Evolutionary conservation across 1,140 invertebrate species (phyloP).

Genomic region (Drepana arcuata): DNA sequence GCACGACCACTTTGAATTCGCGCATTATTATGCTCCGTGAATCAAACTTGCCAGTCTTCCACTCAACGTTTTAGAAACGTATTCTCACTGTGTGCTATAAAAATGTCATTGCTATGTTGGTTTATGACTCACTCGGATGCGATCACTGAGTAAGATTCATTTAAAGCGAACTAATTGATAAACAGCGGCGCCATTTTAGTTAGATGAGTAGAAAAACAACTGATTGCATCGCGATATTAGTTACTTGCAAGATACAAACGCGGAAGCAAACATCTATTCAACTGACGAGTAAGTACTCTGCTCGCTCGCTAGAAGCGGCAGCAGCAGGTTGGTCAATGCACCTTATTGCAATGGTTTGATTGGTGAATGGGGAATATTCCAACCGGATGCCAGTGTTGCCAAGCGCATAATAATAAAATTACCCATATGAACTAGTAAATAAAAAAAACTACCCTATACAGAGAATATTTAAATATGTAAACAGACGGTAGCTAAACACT

Average conservation of each 20-base stretch:
- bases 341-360: slow-evolving; percentile 66
- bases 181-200: slow-evolving; percentile 69
- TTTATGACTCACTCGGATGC: slow-evolving; percentile 66
- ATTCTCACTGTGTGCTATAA: slow-evolving; percentile 68
- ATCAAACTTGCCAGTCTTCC: slow-evolving; percentile 58
- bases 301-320: slow-evolving; percentile 46
- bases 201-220: slow-evolving; percentile 58
- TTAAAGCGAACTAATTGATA: slow-evolving; percentile 62
- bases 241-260: slow-evolving; percentile 58
- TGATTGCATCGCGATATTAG: slow-evolving; percentile 55
- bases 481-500: no score
- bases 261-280: slow-evolving; percentile 63
- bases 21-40: slow-evolving; percentile 83
- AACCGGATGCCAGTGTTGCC: slow-evolving; percentile 46
- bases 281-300: slow-evolving; percentile 51
- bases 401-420: slow-evolving; percentile 9
- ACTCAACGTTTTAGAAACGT: slow-evolving; percentile 60
- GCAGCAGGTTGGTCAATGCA: slow-evolving; percentile 69
- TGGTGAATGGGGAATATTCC: slow-evolving; percentile 58
- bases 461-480: no score
- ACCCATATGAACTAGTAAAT: neutral
- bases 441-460: no score
- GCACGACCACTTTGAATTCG: slow-evolving; percentile 99
- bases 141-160: slow-evolving; percentile 56
- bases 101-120: slow-evolving; percentile 69